Conservation (phyloP, 2,888 invertebrate genomes). For the Nomada fucata region DNA sequence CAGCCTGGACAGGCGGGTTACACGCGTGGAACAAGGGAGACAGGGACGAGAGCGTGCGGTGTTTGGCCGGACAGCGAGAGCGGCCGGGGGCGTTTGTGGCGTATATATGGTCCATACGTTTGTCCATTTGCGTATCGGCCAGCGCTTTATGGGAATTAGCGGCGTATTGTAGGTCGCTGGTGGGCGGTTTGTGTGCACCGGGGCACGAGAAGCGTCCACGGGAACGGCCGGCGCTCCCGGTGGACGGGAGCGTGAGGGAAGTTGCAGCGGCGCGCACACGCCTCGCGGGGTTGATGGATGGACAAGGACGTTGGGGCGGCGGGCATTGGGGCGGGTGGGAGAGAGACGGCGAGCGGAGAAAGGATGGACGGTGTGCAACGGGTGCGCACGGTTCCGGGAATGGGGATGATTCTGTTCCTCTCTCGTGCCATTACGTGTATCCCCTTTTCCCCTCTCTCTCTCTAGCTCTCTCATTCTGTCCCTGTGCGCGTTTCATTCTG, state of each 20-base stretch:
- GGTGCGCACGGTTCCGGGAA: slow-evolving; percentile 49
- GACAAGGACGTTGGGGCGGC: slow-evolving; percentile 43
- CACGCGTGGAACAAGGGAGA: slow-evolving; percentile 39
- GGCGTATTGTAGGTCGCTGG: slow-evolving; percentile 82
- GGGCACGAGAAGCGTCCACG: slow-evolving; percentile 76
- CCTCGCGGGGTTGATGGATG: slow-evolving; percentile 47
- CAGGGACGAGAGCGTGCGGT: slow-evolving; percentile 50
- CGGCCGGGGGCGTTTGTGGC: slow-evolving; percentile 73
- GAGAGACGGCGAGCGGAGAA: slow-evolving; percentile 25
- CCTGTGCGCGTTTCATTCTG: background rate
- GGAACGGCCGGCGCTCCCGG: slow-evolving; percentile 58
- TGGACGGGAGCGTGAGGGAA: slow-evolving; percentile 26
- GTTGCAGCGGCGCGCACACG: slow-evolving; percentile 50
- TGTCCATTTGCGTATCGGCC: slow-evolving; percentile 82
- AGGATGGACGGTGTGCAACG: slow-evolving; percentile 36
- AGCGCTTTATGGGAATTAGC: slow-evolving; percentile 83
- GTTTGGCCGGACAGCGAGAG: slow-evolving; percentile 64
- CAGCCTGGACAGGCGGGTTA: slow-evolving; percentile 51
- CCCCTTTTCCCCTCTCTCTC: slow-evolving; percentile 3
- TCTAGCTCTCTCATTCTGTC: too few relatives aligned
- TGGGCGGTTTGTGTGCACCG: slow-evolving; percentile 79
- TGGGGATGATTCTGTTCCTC: slow-evolving; percentile 73
- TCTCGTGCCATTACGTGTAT: slow-evolving; percentile 11
- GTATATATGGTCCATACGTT: slow-evolving; percentile 75
- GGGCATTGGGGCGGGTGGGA: background rate